Percentiles rank a stretch among this genome's conserved stretches.
phyloP scores from a whole-genome alignment of 2,888 invertebrate species.

The Baccha elongata region DNA sequence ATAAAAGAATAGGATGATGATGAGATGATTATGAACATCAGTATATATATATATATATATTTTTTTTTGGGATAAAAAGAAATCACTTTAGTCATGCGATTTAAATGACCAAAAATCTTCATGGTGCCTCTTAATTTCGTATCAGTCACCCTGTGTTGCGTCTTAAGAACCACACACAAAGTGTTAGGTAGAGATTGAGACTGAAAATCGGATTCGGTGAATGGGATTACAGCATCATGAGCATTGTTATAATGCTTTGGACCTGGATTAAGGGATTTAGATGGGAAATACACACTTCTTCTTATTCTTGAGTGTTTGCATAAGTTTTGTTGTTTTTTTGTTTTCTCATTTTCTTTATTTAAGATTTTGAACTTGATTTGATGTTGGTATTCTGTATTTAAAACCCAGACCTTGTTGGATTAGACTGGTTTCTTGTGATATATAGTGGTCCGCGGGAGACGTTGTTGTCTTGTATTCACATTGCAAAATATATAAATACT shows the following conservation, averaged over 20 bases:
- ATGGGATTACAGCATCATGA: slow-evolving; percentile 58
- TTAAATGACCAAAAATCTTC: slow-evolving; percentile 70
- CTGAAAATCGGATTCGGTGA: slow-evolving; percentile 57
- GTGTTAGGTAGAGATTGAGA: slow-evolving; percentile 61
- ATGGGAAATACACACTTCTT: not conserved
- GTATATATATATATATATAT: slow-evolving; percentile 18
- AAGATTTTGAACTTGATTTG: slow-evolving; percentile 63
- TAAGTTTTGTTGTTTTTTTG: not conserved
- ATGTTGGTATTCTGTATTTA: not conserved
- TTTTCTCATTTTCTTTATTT: not conserved
- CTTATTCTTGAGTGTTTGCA: slow-evolving; percentile 46
- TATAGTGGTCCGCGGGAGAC: slow-evolving; percentile 3
- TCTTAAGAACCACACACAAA: slow-evolving; percentile 69
- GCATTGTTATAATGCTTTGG: slow-evolving; percentile 38
- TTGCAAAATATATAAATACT: slow-evolving; percentile 32
- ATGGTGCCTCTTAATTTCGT: slow-evolving; percentile 46
- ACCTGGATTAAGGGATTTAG: slow-evolving; percentile 59
- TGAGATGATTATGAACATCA: slow-evolving; percentile 67
- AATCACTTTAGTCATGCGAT: slow-evolving; percentile 73
- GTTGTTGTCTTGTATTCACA: slow-evolving; percentile 31
- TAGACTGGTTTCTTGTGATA: slow-evolving; percentile 36
- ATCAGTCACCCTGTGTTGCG: slow-evolving; percentile 49
- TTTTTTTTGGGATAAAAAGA: slow-evolving; percentile 56
- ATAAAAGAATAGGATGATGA: slow-evolving; percentile 65
- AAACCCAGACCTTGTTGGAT: slow-evolving; percentile 55